Conservation (phyloP, 2,888 invertebrate species). For the Trileptium ribeirensis region DNA sequence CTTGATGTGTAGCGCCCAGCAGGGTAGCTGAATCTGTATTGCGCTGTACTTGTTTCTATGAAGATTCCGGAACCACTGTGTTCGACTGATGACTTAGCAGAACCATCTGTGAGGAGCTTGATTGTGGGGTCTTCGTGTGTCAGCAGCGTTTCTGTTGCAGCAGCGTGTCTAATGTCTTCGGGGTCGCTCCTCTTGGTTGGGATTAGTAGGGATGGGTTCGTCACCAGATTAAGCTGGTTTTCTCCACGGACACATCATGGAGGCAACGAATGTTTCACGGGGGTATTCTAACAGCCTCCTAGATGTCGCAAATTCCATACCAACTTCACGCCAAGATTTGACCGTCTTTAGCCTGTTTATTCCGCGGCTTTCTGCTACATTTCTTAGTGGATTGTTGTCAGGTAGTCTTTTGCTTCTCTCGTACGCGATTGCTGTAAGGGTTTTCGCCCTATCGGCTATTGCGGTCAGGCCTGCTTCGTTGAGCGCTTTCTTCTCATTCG, state of each 20-base stretch:
- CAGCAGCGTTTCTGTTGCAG: not conserved
- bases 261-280: not conserved
- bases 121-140: not conserved
- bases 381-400: not conserved
- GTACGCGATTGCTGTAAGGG: not conserved
- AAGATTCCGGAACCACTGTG: not conserved
- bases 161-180: not conserved
- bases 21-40: not conserved
- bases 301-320: not conserved
- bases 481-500: not conserved
- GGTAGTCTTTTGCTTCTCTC: not conserved
- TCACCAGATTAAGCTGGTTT: not conserved
- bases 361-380: not conserved
- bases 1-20: not conserved
- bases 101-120: too few species aligned
- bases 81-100: too few species aligned
- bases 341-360: not conserved
- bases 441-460: not conserved
- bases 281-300: not conserved
- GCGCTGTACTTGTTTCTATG: not conserved
- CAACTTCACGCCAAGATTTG: not conserved
- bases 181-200: not conserved
- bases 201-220: not conserved
- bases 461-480: not conserved
- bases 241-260: not conserved